Evolutionary conservation across 2,113 vertebrate genomes (phyloP).

Genomic region (Synodontis membranacea): DNA sequence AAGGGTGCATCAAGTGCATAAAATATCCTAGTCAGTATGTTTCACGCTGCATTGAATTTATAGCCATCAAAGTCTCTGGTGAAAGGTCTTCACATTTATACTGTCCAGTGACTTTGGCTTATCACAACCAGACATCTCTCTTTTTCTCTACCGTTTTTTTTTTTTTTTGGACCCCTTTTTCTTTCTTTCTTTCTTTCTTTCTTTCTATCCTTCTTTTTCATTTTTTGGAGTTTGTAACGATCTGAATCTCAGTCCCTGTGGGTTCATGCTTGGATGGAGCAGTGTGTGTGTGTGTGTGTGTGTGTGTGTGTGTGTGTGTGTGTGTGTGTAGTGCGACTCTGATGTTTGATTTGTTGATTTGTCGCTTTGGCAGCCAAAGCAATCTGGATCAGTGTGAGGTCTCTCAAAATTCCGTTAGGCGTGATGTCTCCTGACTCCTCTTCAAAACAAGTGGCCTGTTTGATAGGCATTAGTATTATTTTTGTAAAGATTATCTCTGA

Average conservation of each 20-base stretch:
- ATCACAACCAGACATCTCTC: background rate
- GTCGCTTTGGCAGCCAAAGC: slow-evolving; percentile 19
- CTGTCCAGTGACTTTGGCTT: background rate
- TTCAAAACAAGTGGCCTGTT: slow-evolving; percentile 12
- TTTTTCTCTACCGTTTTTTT: no score
- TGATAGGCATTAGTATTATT: background rate
- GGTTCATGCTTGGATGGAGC: slow-evolving; percentile 8
- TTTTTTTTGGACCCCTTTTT: no score
- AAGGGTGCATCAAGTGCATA: background rate
- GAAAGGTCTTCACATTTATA: background rate
- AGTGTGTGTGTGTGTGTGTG: background rate
- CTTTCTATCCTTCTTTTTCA: background rate
- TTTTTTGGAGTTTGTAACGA: background rate
- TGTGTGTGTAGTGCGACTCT: slow-evolving; percentile 45
- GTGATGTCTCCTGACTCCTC: background rate
- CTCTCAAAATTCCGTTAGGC: background rate
- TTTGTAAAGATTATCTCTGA: background rate
- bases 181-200: background rate
- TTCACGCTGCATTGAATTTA: background rate
- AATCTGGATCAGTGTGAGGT: slow-evolving; percentile 10
- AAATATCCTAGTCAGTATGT: background rate
- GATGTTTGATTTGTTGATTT: slow-evolving; percentile 43
- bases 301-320: background rate
- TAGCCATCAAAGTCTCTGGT: background rate
- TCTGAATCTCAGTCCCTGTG: background rate